Conservation (phyloP, 1,140 invertebrate genomes). For the Dolichoris vasculosae region DNA sequence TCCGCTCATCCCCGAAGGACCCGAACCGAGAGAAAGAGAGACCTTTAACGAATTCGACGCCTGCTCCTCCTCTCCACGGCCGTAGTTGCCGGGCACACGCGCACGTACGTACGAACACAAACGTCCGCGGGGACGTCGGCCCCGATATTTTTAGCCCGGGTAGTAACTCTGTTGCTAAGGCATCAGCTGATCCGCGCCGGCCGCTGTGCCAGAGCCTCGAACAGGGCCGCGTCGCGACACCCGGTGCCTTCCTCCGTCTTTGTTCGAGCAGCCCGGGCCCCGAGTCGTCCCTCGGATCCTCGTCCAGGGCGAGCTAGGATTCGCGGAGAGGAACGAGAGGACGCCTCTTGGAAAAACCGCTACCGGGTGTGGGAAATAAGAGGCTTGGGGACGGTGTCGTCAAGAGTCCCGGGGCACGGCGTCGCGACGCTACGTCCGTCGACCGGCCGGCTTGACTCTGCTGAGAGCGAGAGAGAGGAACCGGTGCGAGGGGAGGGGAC, state of each 20-base stretch:
- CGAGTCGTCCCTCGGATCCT: too few species aligned
- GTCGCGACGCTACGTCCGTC: background rate
- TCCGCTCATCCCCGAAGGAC: too few species aligned
- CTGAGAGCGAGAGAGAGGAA: background rate
- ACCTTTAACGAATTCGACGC: background rate
- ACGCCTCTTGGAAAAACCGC: background rate
- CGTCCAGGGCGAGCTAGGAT: background rate
- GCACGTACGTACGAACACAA: background rate
- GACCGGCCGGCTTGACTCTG: background rate
- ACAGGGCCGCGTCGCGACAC: background rate
- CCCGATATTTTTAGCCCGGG: constrained; percentile 68
- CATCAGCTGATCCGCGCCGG: constrained; percentile 72
- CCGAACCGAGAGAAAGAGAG: constrained; percentile 2
- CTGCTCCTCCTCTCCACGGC: background rate
- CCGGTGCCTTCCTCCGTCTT: constrained; percentile 2
- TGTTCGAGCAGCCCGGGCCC: background rate
- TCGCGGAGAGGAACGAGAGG: background rate
- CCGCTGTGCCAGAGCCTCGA: constrained; percentile 33
- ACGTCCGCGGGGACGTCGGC: background rate
- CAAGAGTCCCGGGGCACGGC: background rate
- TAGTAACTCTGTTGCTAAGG: constrained; percentile 73
- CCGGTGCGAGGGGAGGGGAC: background rate
- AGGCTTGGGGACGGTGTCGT: background rate
- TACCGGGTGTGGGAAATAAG: background rate
- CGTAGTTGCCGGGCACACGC: constrained; percentile 8